Base-by-base conservation (phyloP, 2,797 vertebrate genomes). In the Clarias pachynema region DNA sequence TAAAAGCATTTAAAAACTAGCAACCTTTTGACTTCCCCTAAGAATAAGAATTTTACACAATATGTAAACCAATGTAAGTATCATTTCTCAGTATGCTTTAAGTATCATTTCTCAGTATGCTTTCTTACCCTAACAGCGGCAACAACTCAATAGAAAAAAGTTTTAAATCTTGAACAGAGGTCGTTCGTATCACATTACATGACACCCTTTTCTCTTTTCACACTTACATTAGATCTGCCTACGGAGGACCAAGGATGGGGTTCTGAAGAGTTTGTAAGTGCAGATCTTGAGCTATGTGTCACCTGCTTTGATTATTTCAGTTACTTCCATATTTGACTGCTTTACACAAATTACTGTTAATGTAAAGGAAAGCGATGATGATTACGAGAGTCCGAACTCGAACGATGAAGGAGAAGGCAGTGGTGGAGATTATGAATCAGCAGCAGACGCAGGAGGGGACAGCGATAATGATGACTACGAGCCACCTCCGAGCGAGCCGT, bases 321-420 rank as follows among this genome's bases (percentile, higher is more conserved):
- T 29, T 5, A n/a, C 82, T 81, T 40, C 1, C 4, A 29, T 65
- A 44, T 7, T 29, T 26, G 2, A 49, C 4, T 53, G 78, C 62
- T 80, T 29, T 40, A 79, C 15, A n/a, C 20, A 34, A 29, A 74
- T 49, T 37, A 24, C 14, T 56, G 12, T 3, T 7, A 1, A 60
- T 53, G 0, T 89, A 84, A 90, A 97, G 91, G 96, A 97, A 56
- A 93, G 93, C 0, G 97, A 97, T 0, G 96, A 97, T 59, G 97
- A 98, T 91, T 99, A 99, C 0, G 98, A 98, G 93, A 96, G 95
- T 86, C 98, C 98, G 0, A 95, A 96, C 0, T 95, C 95, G 0
- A 95, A 95, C 0, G 89, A 91, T 15, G 90, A 92, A 0, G 92
- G 69, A 26, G 89, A 65, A 20, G 95, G 91, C 22, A 95, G 94